Base-by-base conservation (phyloP, 2,797 vertebrate species). In the Peromyscus eremicus region DNA sequence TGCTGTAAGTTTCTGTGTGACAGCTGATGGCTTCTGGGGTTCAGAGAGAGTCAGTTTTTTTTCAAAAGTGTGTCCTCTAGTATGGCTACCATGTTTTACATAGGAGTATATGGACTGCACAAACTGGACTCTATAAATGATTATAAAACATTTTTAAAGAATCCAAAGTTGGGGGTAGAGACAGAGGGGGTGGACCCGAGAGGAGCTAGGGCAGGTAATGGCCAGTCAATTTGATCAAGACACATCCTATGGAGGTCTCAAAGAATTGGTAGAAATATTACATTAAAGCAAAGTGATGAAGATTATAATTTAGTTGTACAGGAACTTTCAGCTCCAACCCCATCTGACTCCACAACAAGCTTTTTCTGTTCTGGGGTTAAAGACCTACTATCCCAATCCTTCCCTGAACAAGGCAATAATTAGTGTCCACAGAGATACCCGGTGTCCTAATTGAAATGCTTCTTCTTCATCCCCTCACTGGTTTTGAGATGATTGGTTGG, bases 151-250 rank as follows among this genome's bases (percentile, higher is more conserved):
- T 1, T 29, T 25, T 57, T 57, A 21, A 40, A 57, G 9, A 37
- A 40, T 3, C 25, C 9, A 57, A 13, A 57, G 0, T 19, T 40
- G 0, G 25, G 9, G 5, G 5, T 37, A 55, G 16, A 5, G 46
- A 37, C 25, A 46, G 16, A 10, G 17, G 2, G 19, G 9, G 25
- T 88, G 17, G n/a, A 40, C 10, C 34, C 57, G 16, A 2, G 23
- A 86, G 68, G 21, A 71, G 8, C 29, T 32, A 40, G 85, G 32
- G n/a, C 43, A 68, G 40, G 25, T 6, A 29, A n/a, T 40, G 5
- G 19, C 6, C 23, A 85, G 6, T 29, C 7, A 57, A 9, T 40
- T 9, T 57, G 25, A 32, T 87, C 68, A 57, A 71, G 40, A 40
- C 10, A 2, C 1, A 40, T 11, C 37, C 21, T 55, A 11, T 57